Evolutionary conservation across 2,888 invertebrate genomes (phyloP), one percentile per base, ranked within the genome.

Genomic region (Asteroscopus sphinx): DNA sequence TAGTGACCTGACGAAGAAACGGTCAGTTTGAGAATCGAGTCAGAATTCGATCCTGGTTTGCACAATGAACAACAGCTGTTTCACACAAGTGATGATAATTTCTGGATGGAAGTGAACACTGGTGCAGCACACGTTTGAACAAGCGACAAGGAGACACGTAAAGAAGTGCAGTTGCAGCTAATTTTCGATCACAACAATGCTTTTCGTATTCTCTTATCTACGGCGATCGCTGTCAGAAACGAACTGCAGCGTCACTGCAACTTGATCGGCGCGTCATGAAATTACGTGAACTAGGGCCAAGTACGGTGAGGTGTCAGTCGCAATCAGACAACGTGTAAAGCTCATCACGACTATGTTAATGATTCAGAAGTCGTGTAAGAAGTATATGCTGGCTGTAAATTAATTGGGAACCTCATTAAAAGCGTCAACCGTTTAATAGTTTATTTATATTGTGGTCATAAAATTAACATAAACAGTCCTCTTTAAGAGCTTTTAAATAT

Each of bases 1-100:
- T 81, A 76, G 63, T 57, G 71, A 92, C 93, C 93, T 93, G 92
- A 85, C 73, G 77, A 87, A 90, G 79, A 88, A 89, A 90, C 62
- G 65, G 60, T 66, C 63, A 58, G 16, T 65, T 87, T 83, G 88
- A 82, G 77, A 67, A 74, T 78, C 69, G 55, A 52, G 58, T 55
- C 60, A 69, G 59, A 56, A 57, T 54, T 61, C 76, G 71, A 81
- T 82, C 88, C 78, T 84, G 84, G 87, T 86, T 86, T 88, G 85
- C 83, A 77, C 73, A 76, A 75, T 60, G 62, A 61, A 41, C 36
- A n/a, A n/a, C n/a, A n/a, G n/a, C n/a, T n/a, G n/a, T n/a, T 42
- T 62, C 36, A 45, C 52, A 57, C 62, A 53, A 33, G 36, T 54
- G 44, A 59, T 45, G 36, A 41, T 45, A 48, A 61, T 56, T 59